Base-by-base conservation (phyloP, 2,113 vertebrate species). In the Datnioides undecimradiatus region DNA sequence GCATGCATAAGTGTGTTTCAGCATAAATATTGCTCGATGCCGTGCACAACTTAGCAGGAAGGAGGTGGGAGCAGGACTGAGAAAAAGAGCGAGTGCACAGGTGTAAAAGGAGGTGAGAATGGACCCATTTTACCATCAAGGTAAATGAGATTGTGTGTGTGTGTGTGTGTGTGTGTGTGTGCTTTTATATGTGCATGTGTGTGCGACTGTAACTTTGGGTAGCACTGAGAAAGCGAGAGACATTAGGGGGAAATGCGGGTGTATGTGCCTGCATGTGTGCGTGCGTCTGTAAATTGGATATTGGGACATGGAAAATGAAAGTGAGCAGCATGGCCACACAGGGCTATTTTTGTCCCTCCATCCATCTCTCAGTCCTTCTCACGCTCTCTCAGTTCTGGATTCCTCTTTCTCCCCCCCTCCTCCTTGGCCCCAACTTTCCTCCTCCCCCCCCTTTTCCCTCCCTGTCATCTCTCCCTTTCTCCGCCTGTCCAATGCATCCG, bases 271-370 rank as follows among this genome's bases (percentile, higher is more conserved):
- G 62, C 51, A 43, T 62, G 38, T 55, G 55, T 46, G 59, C 36
- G 27, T 70, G 60, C 75, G 52, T 23, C 16, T 63, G 72, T 76
- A 87, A 91, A 91, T 89, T 92, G 86, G 89, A 92, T 90, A 87
- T 82, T 80, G 79, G 79, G 67, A 90, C 88, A 88, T 84, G 76
- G 92, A 84, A 86, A 90, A 92, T 91, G 86, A 83, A 88, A 90
- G 83, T 88, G 88, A 91, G 81, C 73, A 83, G 73, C 88, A 78
- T 87, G 81, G 90, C 81, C 89, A 88, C 85, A 84, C 78, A 48
- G 73, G 27, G 83, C 91, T 93, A 92, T 93, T 91, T 93, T 76
- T 84, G 91, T 92, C 88, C 76, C 45, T 80, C 65, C 54, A 85
- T 88, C 81, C 73, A 87, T 90, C 76, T 87, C 87, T 88, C 79